phyloP scores from a whole-genome alignment of 2,888 invertebrate species.

The Incurvaria masculella region DNA sequence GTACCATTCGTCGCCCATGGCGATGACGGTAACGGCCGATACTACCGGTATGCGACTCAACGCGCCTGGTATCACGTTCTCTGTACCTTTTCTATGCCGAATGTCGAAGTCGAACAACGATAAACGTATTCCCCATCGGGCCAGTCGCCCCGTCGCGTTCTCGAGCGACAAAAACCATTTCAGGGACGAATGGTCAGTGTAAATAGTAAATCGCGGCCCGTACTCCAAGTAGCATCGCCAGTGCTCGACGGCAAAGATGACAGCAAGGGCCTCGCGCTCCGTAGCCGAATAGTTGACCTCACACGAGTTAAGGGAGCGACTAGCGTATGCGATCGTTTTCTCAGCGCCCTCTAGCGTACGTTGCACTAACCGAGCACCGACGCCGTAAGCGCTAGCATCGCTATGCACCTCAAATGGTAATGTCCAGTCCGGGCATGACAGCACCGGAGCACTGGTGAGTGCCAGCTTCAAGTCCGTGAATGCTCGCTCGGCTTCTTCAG shows the following conservation, averaged over 20 bases:
- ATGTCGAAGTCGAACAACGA: conserved; percentile 4
- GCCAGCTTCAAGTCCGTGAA: background rate
- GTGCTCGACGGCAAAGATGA: conserved; percentile 14
- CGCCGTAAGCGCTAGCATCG: background rate
- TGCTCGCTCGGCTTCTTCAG: background rate
- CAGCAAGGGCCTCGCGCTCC: conserved; percentile 20
- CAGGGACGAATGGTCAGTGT: background rate
- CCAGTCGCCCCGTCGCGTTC: conserved; percentile 4
- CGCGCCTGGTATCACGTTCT: conserved; percentile 8
- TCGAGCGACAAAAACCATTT: conserved; percentile 12
- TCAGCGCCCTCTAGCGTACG: background rate
- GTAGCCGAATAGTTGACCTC: conserved; percentile 16
- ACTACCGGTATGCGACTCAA: conserved; percentile 7
- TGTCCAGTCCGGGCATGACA: background rate
- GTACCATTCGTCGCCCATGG: background rate
- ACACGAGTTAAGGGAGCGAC: conserved; percentile 6
- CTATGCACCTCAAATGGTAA: background rate
- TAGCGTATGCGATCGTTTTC: conserved; percentile 11
- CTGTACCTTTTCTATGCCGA: conserved; percentile 8
- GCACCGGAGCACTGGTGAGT: background rate
- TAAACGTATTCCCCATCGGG: conserved; percentile 6
- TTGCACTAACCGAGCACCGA: background rate
- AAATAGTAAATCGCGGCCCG: background rate
- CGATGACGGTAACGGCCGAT: background rate
- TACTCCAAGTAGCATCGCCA: background rate